Evolutionary conservation across 1,140 invertebrate species (phyloP).

Genomic region (Papilio polyxenes): DNA sequence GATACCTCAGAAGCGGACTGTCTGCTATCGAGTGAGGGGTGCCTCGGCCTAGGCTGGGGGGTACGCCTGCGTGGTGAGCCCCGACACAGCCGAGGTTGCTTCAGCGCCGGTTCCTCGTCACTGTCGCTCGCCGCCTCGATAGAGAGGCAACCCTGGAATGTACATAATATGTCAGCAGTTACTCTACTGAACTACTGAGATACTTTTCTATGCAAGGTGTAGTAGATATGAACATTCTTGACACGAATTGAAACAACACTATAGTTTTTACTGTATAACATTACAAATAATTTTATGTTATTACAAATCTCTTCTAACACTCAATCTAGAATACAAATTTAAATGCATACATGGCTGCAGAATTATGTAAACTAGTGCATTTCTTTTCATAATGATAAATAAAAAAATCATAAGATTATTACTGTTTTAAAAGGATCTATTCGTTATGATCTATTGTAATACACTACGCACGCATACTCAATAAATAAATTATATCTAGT

Average conservation of each 20-base stretch:
- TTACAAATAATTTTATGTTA: too few species aligned
- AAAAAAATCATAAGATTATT: too few species aligned
- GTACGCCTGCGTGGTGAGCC: conserved; percentile 65
- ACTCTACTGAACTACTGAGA: background rate
- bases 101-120: conserved; percentile 86
- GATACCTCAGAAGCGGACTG: conserved; percentile 74
- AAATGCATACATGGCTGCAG: background rate
- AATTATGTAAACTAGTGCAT: conserved; percentile 25
- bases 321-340: background rate
- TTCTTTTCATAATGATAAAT: background rate
- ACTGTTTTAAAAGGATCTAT: background rate
- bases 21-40: conserved; percentile 67
- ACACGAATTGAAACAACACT: too few species aligned
- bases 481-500: conserved; percentile 34
- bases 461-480: background rate
- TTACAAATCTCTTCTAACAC: too few species aligned
- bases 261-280: too few species aligned
- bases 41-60: conserved; percentile 54
- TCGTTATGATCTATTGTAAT: background rate
- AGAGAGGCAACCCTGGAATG: conserved; percentile 62
- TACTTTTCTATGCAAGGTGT: background rate
- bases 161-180: background rate
- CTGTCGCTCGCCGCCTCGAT: conserved; percentile 78
- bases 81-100: conserved; percentile 83
- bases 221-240: too few species aligned